phyloP scores from a whole-genome alignment of 2,888 invertebrate genomes.

The Drosophila picticornis region DNA sequence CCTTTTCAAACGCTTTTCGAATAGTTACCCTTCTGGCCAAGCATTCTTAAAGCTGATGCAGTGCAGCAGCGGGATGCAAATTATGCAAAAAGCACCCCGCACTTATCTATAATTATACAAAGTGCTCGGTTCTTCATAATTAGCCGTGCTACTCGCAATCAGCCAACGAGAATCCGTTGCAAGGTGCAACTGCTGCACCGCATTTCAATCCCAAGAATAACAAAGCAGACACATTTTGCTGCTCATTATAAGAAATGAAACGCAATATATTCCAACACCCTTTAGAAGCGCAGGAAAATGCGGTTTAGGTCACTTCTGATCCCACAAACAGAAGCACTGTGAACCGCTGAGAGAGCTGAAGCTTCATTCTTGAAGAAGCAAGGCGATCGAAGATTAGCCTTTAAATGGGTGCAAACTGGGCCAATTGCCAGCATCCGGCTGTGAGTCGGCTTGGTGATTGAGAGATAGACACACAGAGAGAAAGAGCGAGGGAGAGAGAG shows the following conservation, averaged over 20 bases:
- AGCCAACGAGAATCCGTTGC: conserved; percentile 37
- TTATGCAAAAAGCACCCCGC: conserved; percentile 42
- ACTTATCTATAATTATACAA: conserved; percentile 70
- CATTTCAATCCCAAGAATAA: conserved; percentile 26
- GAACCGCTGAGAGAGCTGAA: background rate
- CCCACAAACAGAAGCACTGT: background rate
- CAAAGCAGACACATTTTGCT: conserved; percentile 28
- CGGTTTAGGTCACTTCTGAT: background rate
- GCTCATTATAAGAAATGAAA: conserved; percentile 24
- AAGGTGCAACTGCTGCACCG: conserved; percentile 22
- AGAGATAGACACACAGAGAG: background rate
- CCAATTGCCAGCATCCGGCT: conserved; percentile 54
- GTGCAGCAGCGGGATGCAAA: conserved; percentile 3
- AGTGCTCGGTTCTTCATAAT: conserved; percentile 65
- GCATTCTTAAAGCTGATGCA: conserved; percentile 16
- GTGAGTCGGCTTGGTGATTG: conserved; percentile 40
- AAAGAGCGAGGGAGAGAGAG: background rate
- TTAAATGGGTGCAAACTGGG: conserved; percentile 31
- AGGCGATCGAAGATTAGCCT: background rate
- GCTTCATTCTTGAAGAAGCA: background rate
- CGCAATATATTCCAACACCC: background rate
- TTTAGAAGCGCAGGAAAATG: background rate
- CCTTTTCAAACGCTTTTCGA: conserved; percentile 31
- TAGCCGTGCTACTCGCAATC: conserved; percentile 53
- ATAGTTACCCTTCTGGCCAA: conserved; percentile 38